phyloP scores from a whole-genome alignment of 2,797 vertebrate species.

The Microcaecilia unicolor region DNA sequence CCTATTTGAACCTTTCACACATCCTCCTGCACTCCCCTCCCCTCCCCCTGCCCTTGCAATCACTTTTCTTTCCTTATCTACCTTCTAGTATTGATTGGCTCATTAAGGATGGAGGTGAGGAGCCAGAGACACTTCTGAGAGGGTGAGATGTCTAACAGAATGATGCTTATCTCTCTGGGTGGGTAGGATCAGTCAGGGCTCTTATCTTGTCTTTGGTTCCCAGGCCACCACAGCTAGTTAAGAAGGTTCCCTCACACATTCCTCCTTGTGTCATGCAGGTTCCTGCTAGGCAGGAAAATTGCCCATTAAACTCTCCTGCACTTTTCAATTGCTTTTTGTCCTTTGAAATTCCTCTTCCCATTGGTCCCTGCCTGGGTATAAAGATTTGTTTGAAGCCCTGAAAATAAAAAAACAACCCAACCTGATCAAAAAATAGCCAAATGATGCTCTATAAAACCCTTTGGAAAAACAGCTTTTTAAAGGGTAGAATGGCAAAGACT shows the following conservation, averaged over 20 bases:
- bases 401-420: not conserved
- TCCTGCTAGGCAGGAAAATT: conserved; percentile 34
- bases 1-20: too few relatives aligned
- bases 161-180: conserved; percentile 37
- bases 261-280: conserved; percentile 11
- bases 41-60: not conserved
- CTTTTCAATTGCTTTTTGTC: conserved; percentile 39
- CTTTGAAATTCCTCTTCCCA: accelerated
- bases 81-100: conserved; percentile 9
- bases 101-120: conserved; percentile 19
- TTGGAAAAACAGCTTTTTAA: too few relatives aligned
- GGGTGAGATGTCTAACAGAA: conserved; percentile 34
- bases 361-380: not conserved
- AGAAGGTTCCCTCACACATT: conserved; percentile 37
- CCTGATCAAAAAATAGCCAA: too few relatives aligned
- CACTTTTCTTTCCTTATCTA: not conserved
- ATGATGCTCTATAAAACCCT: too few relatives aligned
- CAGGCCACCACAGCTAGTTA: conserved; percentile 20
- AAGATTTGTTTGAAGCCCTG: not conserved
- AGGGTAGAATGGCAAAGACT: too few relatives aligned
- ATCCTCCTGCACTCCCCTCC: conserved; percentile 4
- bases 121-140: conserved; percentile 27
- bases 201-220: conserved; percentile 34
- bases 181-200: conserved; percentile 32
- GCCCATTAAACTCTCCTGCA: conserved; percentile 13